Evolutionary conservation across 2,113 vertebrate species (phyloP), one percentile per base, ranked within the genome.

Genomic region (Sylvilagus bachmani): DNA sequence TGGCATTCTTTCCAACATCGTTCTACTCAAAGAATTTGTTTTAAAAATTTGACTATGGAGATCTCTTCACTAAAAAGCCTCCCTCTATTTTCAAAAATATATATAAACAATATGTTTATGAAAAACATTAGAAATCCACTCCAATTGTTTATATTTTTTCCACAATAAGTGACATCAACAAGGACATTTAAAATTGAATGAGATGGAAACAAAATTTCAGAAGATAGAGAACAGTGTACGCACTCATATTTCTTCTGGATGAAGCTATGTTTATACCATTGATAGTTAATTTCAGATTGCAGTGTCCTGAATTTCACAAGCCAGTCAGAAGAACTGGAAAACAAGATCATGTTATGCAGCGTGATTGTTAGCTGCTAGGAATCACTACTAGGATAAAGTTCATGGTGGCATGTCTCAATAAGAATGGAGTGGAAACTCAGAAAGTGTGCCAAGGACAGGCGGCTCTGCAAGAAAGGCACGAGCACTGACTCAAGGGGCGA

Each of bases 21-120:
- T 86, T 94, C 88, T 67, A 89, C 77, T 55, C 16, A 88, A 67
- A 86, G 6, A 31, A 6, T 82, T 77, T 31, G 64, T 70, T 95
- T 70, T 49, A 19, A 84, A 89, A 55, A 53, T 17, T 58, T n/a
- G 19, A 14, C 16, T 36, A 8, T 31, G 25, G 16, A 7, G 69
- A 51, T 78, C 69, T 31, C 4, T 24, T 75, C 31, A 74, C 19
- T 70, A 51, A 70, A 86, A 38, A 80, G 25, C 13, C 3, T 27
- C 5, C 14, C 38, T 67, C n/a, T 58, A 10, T 16, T 10, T 16
- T 80, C 8, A 33, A 83, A 89, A 87, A 38, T n/a, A 62, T 4
- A 10, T 36, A 53, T 27, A 58, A 58, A 11, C 11, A 61, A 36
- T 4, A 1, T 33, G 24, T 79, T 69, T 58, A 58, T 58, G 17